Percentiles rank a stretch among this genome's conserved stretches.
These are phyloP conservation scores for Epicampocera succincta DNA, from an alignment of 2,888 invertebrate genomes.

Conservation along the genomic window DNA sequence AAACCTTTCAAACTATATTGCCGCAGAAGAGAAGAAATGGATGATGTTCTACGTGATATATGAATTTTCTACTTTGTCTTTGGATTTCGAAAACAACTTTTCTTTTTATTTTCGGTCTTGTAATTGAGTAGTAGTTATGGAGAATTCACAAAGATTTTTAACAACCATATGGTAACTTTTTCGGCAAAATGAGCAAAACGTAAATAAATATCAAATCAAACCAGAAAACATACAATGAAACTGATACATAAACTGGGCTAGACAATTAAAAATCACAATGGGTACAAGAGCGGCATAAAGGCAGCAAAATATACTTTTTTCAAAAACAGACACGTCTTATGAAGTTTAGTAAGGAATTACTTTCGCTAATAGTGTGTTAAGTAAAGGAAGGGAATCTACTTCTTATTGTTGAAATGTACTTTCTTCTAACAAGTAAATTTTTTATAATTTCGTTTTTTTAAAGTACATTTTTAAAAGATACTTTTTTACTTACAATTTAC, in stretches of 20 bases:
- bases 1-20: constrained; percentile 8
- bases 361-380: too few relatives aligned
- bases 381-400: too few relatives aligned
- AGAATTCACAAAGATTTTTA: constrained; percentile 40
- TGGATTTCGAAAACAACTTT: constrained; percentile 7
- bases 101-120: constrained; percentile 23
- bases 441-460: neutral
- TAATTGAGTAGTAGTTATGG: constrained; percentile 55
- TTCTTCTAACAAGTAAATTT: neutral
- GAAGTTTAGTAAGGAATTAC: too few relatives aligned
- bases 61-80: constrained; percentile 43
- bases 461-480: neutral
- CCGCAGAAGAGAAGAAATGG: constrained; percentile 2
- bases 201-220: too few relatives aligned
- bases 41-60: constrained; percentile 36
- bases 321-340: too few relatives aligned
- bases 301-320: too few relatives aligned
- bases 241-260: neutral
- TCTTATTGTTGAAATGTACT: neutral
- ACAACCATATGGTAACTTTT: constrained; percentile 57
- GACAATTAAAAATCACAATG: neutral
- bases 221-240: constrained; percentile 5
- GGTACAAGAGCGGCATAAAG: too few relatives aligned
- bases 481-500: neutral
- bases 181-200: constrained; percentile 2